Evolutionary conservation across 2,888 invertebrate genomes (phyloP), one percentile per base, ranked within the genome.

Genomic region (Ecdyonurus torrentis): DNA sequence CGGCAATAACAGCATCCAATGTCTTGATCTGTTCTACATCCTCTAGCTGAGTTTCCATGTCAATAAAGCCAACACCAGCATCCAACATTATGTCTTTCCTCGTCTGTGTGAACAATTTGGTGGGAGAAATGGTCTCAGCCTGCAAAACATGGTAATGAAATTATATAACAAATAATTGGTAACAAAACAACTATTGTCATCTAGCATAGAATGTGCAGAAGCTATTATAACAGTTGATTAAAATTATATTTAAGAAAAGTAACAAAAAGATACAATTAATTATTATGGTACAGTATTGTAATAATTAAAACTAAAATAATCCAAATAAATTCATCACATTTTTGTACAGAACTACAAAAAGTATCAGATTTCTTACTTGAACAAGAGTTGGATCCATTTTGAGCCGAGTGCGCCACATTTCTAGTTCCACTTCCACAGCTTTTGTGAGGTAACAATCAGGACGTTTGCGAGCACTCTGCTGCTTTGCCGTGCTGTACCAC

Each of bases 1-100:
- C 75, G 25, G 76, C 77, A 62, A 85, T 76, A 7, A 81, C 75
- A 60, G 64, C 65, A 64, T 72, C 69, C 0, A 70, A 66, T 23
- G 72, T 70, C 53, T 63, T 37, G 63, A 68, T 69, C 60, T 73
- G 73, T 2, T 64, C n/a, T 1, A 64, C 52, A 23, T 72, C 70
- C 19, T 59, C 68, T 19, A 74, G 66, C 1, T 67, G 64, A 5
- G 55, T 55, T n/a, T 55, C 55, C n/a, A 55, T 20, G 15, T 55
- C 55, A 5, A 55, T 18, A n/a, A 20, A 55, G 15, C 55, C 55
- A 7, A 55, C 22, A 22, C 55, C 55, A 7, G 55, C 55, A 5
- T 55, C 55, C 7, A n/a, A 55, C n/a, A 55, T 20, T 7, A 55
- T 7, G 19, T 55, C 55, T 20, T 55, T 55, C 20, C 20, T 55